Percentiles rank a stretch among this genome's conserved stretches.
phyloP scores from a whole-genome alignment of 2,797 vertebrate species.

The Salarias fasciatus region DNA sequence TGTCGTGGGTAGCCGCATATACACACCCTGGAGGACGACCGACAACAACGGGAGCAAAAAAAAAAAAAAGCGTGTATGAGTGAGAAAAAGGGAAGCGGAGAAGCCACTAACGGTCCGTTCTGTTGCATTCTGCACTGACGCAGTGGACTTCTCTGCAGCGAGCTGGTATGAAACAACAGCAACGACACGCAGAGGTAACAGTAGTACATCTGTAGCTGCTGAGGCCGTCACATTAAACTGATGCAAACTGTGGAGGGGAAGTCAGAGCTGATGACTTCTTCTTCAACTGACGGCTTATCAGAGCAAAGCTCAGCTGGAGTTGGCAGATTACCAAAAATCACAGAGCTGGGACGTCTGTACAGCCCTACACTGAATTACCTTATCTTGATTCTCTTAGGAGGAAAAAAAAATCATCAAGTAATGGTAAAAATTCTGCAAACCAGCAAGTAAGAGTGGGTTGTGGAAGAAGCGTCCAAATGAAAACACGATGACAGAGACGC shows the following conservation, averaged over 20 bases:
- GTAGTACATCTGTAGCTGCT: neutral
- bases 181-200: neutral
- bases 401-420: conserved; percentile 69
- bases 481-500: conserved; percentile 15
- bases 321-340: conserved; percentile 42
- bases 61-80: conserved; percentile 6
- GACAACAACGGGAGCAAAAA: conserved; percentile 13
- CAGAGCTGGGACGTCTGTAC: conserved; percentile 40
- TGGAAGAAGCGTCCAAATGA: neutral
- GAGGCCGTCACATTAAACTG: neutral
- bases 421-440: conserved; percentile 55
- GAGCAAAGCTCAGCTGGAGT: conserved; percentile 41
- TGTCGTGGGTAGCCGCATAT: conserved; percentile 97
- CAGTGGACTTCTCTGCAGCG: conserved; percentile 19
- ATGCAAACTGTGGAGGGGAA: conserved; percentile 29
- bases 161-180: conserved; percentile 16
- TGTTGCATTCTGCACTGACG: conserved; percentile 25
- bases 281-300: conserved; percentile 33
- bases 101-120: conserved; percentile 22
- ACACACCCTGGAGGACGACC: conserved; percentile 86
- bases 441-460: neutral
- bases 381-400: conserved; percentile 46
- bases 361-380: conserved; percentile 38
- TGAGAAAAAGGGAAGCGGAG: conserved; percentile 15
- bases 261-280: conserved; percentile 35